phyloP scores from a whole-genome alignment of 1,140 invertebrate genomes.

The Gonioctena quinquepunctata region DNA sequence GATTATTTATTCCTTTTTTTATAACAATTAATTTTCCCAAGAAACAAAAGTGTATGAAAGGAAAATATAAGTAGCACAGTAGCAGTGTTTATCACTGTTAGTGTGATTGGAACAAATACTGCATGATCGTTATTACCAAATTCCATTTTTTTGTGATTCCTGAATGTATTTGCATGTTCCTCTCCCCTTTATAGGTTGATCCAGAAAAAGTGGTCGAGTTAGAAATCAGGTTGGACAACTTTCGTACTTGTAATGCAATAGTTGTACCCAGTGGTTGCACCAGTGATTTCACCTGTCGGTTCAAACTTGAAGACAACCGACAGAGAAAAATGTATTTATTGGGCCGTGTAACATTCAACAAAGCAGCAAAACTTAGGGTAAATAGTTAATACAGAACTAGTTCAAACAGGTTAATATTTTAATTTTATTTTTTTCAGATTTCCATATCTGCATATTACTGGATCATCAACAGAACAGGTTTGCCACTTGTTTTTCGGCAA shows the following conservation, averaged over 20 bases:
- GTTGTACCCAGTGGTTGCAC: constrained; percentile 58
- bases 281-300: constrained; percentile 55
- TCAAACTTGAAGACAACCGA: constrained; percentile 72
- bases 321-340: constrained; percentile 76
- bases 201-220: constrained; percentile 72
- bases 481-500: constrained; percentile 93
- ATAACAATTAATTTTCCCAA: too few relatives aligned
- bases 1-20: too few relatives aligned
- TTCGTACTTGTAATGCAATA: constrained; percentile 68
- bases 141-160: too few relatives aligned
- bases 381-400: too few relatives aligned
- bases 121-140: too few relatives aligned
- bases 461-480: constrained; percentile 93
- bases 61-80: too few relatives aligned
- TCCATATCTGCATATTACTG: constrained; percentile 87
- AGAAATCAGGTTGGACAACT: constrained; percentile 80
- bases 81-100: too few relatives aligned
- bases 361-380: constrained; percentile 56
- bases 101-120: too few relatives aligned
- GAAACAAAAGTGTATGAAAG: too few relatives aligned
- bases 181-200: constrained; percentile 59
- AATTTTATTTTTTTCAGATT: constrained; percentile 63
- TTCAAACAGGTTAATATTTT: not conserved
- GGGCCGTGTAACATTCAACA: constrained; percentile 54
- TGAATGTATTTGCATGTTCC: too few relatives aligned